phyloP scores from a whole-genome alignment of 2,113 vertebrate species.

The Riparia riparia region DNA sequence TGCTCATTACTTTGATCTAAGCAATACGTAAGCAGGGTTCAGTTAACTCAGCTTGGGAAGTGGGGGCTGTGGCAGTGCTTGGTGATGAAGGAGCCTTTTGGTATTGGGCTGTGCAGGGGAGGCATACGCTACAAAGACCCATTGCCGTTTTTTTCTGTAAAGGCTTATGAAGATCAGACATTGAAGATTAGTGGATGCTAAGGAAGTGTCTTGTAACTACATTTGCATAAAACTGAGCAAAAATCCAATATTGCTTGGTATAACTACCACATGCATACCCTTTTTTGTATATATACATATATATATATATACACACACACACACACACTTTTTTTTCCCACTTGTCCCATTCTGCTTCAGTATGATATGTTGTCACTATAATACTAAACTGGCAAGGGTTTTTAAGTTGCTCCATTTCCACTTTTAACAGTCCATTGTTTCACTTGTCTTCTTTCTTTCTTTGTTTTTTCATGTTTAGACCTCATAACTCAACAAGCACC shows the following conservation, averaged over 20 bases:
- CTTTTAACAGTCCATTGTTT: constrained; percentile 79
- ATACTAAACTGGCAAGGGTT: constrained; percentile 79
- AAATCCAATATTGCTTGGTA: not conserved
- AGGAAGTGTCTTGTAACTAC: not conserved
- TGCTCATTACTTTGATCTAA: constrained; percentile 18
- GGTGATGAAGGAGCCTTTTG: not conserved
- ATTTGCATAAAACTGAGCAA: constrained; percentile 1
- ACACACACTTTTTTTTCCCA: not conserved
- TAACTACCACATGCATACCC: not conserved
- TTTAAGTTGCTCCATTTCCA: constrained; percentile 77
- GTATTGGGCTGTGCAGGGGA: not conserved
- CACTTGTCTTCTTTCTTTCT: constrained; percentile 69
- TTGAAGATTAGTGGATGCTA: not conserved
- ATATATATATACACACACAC: too few species aligned
- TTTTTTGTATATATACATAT: not conserved
- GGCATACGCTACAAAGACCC: not conserved
- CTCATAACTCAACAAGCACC: constrained; percentile 64
- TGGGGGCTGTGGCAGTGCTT: not conserved
- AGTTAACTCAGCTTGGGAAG: not conserved
- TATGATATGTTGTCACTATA: constrained; percentile 64
- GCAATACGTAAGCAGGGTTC: not conserved
- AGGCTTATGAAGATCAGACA: not conserved
- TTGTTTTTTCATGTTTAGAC: constrained; percentile 67
- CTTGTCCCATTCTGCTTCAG: constrained; percentile 65
- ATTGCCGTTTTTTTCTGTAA: not conserved